A percentile compares a stretch with the other conserved stretches of the same genome.
These are phyloP conservation scores for Lasioglossum morio DNA, from an alignment of 2,888 invertebrate genomes.

Conservation along the genomic window DNA sequence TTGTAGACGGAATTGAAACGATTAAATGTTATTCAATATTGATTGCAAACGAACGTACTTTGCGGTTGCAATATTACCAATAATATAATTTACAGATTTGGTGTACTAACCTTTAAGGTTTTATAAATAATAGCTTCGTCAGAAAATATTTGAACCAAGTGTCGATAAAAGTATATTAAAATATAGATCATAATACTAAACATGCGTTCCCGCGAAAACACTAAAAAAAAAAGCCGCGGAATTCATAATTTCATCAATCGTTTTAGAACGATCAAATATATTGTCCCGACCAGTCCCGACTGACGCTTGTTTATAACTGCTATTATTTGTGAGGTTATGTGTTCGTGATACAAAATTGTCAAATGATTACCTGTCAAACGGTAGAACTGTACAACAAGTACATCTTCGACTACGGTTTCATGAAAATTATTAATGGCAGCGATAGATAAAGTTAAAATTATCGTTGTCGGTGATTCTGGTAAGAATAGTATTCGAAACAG, in stretches of 20 bases:
- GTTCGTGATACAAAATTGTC: conserved; percentile 27
- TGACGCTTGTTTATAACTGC: conserved; percentile 57
- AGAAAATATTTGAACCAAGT: conserved; percentile 29
- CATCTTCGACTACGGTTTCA: conserved; percentile 48
- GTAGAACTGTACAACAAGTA: conserved; percentile 32
- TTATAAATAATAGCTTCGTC: conserved; percentile 28
- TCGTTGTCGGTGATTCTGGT: conserved; percentile 97
- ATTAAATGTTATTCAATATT: not conserved
- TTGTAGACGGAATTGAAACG: not conserved
- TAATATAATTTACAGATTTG: not conserved
- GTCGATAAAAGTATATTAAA: conserved; percentile 33
- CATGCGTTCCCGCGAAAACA: conserved; percentile 9
- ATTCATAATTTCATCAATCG: conserved; percentile 47
- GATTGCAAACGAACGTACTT: not conserved
- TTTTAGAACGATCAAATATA: conserved; percentile 19
- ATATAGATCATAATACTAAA: conserved; percentile 23
- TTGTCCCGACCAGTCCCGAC: conserved; percentile 12
- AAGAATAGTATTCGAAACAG: conserved; percentile 67
- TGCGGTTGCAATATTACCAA: not conserved
- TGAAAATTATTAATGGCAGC: conserved; percentile 88
- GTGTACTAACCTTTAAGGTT: conserved; percentile 53
- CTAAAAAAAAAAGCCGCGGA: conserved; percentile 21
- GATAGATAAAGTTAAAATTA: conserved; percentile 95
- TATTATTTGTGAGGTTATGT: conserved; percentile 57
- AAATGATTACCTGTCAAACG: conserved; percentile 52